Evolutionary conservation across 2,113 vertebrate species (phyloP), one percentile per base, ranked within the genome.

Genomic region (Oryzias javanicus): DNA sequence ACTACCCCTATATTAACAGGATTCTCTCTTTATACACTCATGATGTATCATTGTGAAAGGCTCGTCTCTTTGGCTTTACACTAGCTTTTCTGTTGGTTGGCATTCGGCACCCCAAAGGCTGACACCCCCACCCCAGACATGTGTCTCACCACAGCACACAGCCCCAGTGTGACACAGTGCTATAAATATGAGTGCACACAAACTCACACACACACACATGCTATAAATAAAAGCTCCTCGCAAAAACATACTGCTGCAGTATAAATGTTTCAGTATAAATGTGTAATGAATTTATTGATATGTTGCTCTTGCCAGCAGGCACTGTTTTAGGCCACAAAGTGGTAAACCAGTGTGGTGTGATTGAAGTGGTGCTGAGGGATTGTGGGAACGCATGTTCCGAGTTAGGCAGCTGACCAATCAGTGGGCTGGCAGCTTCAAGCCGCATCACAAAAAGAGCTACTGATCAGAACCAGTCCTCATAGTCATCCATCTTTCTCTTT

Each of bases 231-330:
- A 74, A 66, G 79, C 73, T 60, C 70, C 83, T 79, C 84, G 78
- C 74, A 86, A 86, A 35, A 84, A 86, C 86, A 84, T 86, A 83
- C 83, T 72, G 75, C 80, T 80, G 74, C 76, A 84, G 83, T 80
- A 88, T 86, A 91, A 88, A 90, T 92, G 85, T 90, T 91, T 90
- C 85, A 90, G 86, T 89, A 90, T 89, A 91, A 91, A 91, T 87
- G 79, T 82, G 90, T 91, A 92, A 91, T 91, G 89, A 91, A 91
- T 90, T 88, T 92, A 91, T 89, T 91, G 91, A 91, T 91, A 89
- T 90, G 83, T 91, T 89, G 86, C 86, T 82, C 74, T 68, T 89
- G 88, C 88, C 85, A 87, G 90, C 82, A 87, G 84, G 84, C 84
- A 82, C 85, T 80, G 80, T 82, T 83, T 78, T 62, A 72, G 84